Percentiles rank a stretch among this genome's conserved stretches.
Conservation (phyloP, 2,113 vertebrate genomes). For the Parotia lawesii region DNA sequence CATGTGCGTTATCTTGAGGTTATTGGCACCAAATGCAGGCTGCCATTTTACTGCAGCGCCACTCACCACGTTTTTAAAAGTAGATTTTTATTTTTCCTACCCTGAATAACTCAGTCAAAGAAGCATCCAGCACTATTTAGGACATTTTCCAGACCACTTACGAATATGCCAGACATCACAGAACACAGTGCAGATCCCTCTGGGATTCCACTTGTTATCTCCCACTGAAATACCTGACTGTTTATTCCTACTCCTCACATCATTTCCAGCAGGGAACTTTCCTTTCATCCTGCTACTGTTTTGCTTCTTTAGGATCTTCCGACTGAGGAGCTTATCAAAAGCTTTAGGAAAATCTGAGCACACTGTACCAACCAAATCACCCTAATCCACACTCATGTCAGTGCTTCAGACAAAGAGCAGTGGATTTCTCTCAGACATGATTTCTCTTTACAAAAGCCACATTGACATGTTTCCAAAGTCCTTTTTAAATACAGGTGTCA, state of each 20-base stretch:
- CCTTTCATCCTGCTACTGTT: conserved; percentile 11
- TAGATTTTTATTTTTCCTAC: background rate
- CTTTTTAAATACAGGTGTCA: background rate
- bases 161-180: background rate
- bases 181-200: background rate
- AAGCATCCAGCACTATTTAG: background rate
- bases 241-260: background rate
- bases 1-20: background rate
- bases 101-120: background rate
- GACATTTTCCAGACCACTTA: background rate
- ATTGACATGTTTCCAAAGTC: background rate
- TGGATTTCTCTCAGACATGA: background rate
- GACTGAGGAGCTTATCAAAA: background rate
- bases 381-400: background rate
- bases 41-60: background rate
- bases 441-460: background rate
- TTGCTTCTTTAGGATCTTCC: background rate
- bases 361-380: background rate
- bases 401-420: background rate
- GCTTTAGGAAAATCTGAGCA: conserved; percentile 22
- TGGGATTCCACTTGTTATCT: background rate
- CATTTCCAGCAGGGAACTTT: background rate
- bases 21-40: background rate
- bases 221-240: background rate
- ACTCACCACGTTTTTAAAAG: background rate